phyloP scores from a whole-genome alignment of 2,888 invertebrate species.

The Branchipolynoe longqiensis region DNA sequence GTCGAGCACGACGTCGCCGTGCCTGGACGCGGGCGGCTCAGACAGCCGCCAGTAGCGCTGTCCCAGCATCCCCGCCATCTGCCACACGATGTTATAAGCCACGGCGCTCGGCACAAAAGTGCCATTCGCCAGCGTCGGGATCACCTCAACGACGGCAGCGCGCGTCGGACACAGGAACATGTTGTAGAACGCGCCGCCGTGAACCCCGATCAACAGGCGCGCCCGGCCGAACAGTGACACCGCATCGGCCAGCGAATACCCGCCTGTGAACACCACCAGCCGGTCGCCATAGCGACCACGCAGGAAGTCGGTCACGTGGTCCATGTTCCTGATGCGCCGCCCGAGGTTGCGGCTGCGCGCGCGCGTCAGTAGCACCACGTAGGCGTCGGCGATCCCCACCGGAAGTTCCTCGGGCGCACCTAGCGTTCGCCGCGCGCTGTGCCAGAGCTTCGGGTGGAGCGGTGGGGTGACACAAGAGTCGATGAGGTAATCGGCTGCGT shows the following conservation, averaged over 20 bases:
- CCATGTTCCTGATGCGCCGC: conserved; percentile 55
- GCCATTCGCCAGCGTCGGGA: conserved; percentile 55
- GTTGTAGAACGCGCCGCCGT: conserved; percentile 64
- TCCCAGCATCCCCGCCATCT: conserved; percentile 52
- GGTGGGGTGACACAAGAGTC: conserved; percentile 61
- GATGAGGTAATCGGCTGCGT: conserved; percentile 42
- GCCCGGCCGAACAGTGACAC: conserved; percentile 51
- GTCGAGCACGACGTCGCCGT: conserved; percentile 42
- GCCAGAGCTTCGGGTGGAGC: conserved; percentile 59
- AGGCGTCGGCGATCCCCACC: neutral
- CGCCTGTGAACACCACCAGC: conserved; percentile 56
- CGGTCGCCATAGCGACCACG: conserved; percentile 19
- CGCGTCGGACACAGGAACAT: conserved; percentile 50
- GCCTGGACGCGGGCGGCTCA: conserved; percentile 11
- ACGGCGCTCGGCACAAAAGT: conserved; percentile 38
- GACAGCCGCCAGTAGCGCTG: conserved; percentile 56
- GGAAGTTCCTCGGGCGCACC: neutral
- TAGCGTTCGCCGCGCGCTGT: conserved; percentile 49
- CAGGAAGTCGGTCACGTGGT: conserved; percentile 49
- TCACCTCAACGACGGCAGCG: conserved; percentile 56
- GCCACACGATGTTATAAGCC: conserved; percentile 57
- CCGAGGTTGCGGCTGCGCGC: conserved; percentile 53
- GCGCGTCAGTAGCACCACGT: conserved; percentile 57
- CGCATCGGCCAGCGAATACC: conserved; percentile 28
- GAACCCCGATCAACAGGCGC: conserved; percentile 61